phyloP scores from a whole-genome alignment of 2,113 vertebrate genomes.

The Chascanopsetta lugubris region DNA sequence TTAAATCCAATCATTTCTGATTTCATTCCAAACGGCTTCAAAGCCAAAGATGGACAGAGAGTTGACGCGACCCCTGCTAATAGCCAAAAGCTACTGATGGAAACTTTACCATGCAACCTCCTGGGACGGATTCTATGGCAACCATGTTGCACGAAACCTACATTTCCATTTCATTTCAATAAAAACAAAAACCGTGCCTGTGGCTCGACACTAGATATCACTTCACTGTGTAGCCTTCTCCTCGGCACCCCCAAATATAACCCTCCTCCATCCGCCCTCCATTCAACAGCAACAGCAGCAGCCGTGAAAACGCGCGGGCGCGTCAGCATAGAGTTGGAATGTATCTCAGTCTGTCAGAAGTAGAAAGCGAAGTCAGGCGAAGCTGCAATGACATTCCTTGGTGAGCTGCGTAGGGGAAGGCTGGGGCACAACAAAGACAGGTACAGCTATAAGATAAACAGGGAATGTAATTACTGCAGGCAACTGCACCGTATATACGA shows the following conservation, averaged over 20 bases:
- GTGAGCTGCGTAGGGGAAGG: constrained; percentile 15
- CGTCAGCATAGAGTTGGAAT: constrained; percentile 29
- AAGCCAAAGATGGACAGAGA: no score
- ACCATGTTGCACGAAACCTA: no score
- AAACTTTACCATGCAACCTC: no score
- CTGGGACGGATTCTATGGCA: no score
- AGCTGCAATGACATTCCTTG: constrained; percentile 32
- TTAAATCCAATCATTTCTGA: no score
- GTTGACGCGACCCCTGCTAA: no score
- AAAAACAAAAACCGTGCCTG: no score
- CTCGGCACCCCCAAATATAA: background rate
- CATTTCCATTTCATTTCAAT: no score
- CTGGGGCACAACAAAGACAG: constrained; percentile 48
- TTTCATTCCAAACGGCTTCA: no score
- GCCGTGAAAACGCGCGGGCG: constrained; percentile 1
- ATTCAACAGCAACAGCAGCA: constrained; percentile 10
- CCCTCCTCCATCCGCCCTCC: background rate
- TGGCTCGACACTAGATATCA: no score
- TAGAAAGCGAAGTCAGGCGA: constrained; percentile 18
- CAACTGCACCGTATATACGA: constrained; percentile 28
- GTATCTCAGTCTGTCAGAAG: constrained; percentile 35
- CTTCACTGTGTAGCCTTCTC: no score
- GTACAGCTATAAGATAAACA: constrained; percentile 59
- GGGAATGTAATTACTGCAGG: constrained; percentile 54
- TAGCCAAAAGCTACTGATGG: no score